Evolutionary conservation across 2,113 vertebrate genomes (phyloP), one percentile per base, ranked within the genome.

Genomic region (Saccopteryx bilineata): DNA sequence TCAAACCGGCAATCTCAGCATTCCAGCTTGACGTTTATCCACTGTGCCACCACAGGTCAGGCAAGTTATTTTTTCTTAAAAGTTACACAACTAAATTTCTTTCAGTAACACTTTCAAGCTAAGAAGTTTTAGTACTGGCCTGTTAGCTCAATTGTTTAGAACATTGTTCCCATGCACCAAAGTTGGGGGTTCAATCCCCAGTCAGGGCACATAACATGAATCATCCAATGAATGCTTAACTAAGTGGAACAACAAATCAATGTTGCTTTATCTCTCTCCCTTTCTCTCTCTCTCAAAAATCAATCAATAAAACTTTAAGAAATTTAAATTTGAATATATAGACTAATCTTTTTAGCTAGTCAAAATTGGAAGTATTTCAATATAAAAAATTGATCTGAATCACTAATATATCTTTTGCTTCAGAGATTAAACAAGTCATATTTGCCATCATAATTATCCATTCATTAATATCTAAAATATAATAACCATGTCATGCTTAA

Each of bases 391-490:
- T 58, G 7, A 0, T 14, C 33, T 90, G 18, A 82, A 39, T 14
- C 92, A 65, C 87, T 95, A 66, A 79, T 83, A 86, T 24, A 56
- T 91, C 14, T 87, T 85, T 90, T 75, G 17, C 39, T 66, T 95
- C 60, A 83, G 23, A 90, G 82, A 81, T 76, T 92, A 90, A 54
- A 86, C 17, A 86, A 90, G 94, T 84, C 5, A 5, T 56, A 89
- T 66, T 87, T 94, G 50, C 91, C 31, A 85, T 90, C 26, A 61
- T 78, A 94, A 15, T 19, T 0, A 8, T 79, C 28, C 61, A 81
- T 95, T 93, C 8, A 56, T 93, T 87, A 94, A 82, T 85, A 10
- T 93, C 56, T 94, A 92, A 80, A 95, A 75, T 96, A 28, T 92
- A 93, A 81, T 87, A 90, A 87, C 19, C 9, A 0, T 79, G 61